Percentiles rank a stretch among this genome's conserved stretches.
Conservation (phyloP, 2,797 vertebrate species). For the Clamator glandarius region DNA sequence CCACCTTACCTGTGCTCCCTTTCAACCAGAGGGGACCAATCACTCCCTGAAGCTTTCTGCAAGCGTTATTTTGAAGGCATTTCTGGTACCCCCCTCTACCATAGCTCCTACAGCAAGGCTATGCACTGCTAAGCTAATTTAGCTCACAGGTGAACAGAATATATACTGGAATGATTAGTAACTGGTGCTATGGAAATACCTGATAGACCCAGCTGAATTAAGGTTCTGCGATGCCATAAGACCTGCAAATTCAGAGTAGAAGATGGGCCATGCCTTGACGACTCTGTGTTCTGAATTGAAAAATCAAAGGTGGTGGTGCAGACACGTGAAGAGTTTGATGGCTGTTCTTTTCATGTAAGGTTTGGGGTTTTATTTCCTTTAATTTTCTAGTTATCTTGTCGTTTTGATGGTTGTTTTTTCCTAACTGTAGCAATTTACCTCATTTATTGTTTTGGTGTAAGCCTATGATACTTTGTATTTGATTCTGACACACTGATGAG, state of each 20-base stretch:
- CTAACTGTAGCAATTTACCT: background rate
- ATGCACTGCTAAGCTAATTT: background rate
- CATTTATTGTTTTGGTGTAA: background rate
- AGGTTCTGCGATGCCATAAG: background rate
- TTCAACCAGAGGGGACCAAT: background rate
- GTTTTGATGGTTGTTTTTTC: background rate
- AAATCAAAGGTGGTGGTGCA: background rate
- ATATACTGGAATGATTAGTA: background rate
- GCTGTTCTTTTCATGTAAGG: background rate
- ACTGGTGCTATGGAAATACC: background rate
- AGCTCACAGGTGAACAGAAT: background rate
- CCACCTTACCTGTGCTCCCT: background rate
- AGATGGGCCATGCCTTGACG: rapidly evolving
- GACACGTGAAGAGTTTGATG: background rate
- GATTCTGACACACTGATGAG: background rate
- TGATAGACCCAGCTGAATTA: background rate
- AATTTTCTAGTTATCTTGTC: background rate
- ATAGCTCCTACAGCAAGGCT: background rate
- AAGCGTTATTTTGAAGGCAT: background rate
- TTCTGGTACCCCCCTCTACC: background rate
- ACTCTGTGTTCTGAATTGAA: background rate
- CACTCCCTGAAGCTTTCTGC: background rate
- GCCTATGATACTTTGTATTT: background rate
- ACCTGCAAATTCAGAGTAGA: background rate
- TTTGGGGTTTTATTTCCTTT: background rate